Evolutionary conservation across 2,888 invertebrate species (phyloP).

Genomic region (Epistrophe eligans): DNA sequence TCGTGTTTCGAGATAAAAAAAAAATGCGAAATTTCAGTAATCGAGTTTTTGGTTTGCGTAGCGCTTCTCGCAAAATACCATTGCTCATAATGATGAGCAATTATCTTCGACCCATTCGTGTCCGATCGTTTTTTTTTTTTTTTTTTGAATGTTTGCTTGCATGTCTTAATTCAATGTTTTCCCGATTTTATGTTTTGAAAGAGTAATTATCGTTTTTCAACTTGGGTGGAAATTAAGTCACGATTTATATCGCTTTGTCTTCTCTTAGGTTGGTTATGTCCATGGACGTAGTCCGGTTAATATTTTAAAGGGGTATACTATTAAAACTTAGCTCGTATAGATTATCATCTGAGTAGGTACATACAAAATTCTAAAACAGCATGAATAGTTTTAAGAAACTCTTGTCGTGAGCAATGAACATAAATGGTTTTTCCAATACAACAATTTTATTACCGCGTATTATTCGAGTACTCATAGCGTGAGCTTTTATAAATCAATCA

Average conservation of each 20-base stretch:
- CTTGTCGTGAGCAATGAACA: no score
- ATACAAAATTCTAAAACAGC: no score
- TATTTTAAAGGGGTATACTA: neutral
- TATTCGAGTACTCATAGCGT: no score
- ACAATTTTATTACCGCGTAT: no score
- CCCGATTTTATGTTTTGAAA: constrained; percentile 9
- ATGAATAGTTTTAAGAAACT: no score
- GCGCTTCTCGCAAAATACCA: neutral
- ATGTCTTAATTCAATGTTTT: constrained; percentile 64
- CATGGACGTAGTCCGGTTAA: neutral
- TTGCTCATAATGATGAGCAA: neutral
- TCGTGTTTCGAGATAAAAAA: no score
- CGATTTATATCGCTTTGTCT: constrained; percentile 46
- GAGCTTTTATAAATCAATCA: no score
- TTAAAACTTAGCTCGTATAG: no score
- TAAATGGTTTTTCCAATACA: no score
- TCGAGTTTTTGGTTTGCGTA: no score
- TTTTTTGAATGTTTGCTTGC: constrained; percentile 29
- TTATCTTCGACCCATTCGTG: neutral
- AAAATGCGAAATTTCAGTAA: no score
- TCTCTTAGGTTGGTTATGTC: neutral
- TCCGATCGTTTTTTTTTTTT: neutral
- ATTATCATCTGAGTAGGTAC: no score
- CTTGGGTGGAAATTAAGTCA: constrained; percentile 67
- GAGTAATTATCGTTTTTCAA: constrained; percentile 39